phyloP scores from a whole-genome alignment of 2,888 invertebrate genomes.

The Lacanobia wlatinum region DNA sequence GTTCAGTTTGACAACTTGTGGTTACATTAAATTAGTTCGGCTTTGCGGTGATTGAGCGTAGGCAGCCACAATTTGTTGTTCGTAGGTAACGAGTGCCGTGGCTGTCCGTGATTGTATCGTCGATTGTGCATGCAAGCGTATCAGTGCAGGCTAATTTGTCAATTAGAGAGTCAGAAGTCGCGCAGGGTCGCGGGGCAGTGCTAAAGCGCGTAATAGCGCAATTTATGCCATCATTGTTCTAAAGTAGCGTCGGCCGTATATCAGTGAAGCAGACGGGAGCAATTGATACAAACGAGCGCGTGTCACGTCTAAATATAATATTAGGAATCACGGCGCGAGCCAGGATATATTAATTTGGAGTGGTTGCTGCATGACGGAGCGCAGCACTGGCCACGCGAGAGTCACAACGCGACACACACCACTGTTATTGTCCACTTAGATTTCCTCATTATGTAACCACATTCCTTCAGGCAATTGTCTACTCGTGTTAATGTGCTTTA shows the following conservation, averaged over 20 bases:
- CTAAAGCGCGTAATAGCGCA: conserved; percentile 87
- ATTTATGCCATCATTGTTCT: conserved; percentile 90
- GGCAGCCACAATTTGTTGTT: conserved; percentile 67
- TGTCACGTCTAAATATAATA: conserved; percentile 91
- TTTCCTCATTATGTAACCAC: conserved; percentile 64
- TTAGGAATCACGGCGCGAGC: conserved; percentile 91
- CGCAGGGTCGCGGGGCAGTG: conserved; percentile 82
- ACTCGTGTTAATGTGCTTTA: conserved; percentile 48
- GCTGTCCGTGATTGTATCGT: conserved; percentile 74
- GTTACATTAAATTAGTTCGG: conserved; percentile 68
- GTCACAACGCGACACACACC: conserved; percentile 62
- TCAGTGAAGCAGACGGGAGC: conserved; percentile 89
- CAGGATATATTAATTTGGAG: conserved; percentile 91
- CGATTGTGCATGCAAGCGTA: conserved; percentile 80
- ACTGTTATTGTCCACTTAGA: conserved; percentile 62
- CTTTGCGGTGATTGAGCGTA: conserved; percentile 60
- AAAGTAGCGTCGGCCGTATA: conserved; percentile 90
- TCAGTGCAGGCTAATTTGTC: conserved; percentile 83
- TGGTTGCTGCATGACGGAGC: conserved; percentile 84
- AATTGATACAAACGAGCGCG: conserved; percentile 91
- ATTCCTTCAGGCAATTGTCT: conserved; percentile 60
- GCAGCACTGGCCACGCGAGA: conserved; percentile 75
- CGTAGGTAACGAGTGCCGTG: conserved; percentile 65
- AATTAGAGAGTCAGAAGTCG: conserved; percentile 79
- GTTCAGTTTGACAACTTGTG: conserved; percentile 72